These are phyloP conservation scores for Hydrochoerus hydrochaeris DNA, from an alignment of 2,113 vertebrate genomes.

Conservation along the genomic window DNA sequence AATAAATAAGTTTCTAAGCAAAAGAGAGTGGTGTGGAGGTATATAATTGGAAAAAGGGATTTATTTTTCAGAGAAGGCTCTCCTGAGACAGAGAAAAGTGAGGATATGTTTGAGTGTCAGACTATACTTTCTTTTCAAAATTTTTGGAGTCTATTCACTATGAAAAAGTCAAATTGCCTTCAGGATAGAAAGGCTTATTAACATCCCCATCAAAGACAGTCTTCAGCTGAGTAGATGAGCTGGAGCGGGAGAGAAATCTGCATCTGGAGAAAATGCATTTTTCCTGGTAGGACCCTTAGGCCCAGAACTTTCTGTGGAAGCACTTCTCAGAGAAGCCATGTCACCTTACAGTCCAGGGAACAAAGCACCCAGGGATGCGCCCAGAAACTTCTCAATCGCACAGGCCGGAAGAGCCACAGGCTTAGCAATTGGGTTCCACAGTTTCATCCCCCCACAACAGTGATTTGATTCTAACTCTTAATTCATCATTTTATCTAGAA, in stretches of 20 bases:
- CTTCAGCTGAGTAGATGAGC: constrained; percentile 37
- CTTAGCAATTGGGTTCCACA: neutral
- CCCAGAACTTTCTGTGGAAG: constrained; percentile 17
- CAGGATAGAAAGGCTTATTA: constrained; percentile 62
- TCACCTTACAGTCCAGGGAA: neutral
- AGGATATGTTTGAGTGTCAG: constrained; percentile 37
- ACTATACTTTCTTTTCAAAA: constrained; percentile 53
- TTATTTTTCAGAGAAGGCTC: neutral
- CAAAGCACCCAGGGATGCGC: neutral
- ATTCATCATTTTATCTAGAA: neutral
- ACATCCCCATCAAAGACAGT: constrained; percentile 9
- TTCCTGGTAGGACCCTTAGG: constrained; percentile 56
- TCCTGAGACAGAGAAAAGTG: neutral
- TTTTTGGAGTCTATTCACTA: constrained; percentile 61
- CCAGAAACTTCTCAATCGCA: neutral
- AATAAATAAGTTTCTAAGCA: neutral
- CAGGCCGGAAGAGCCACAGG: neutral
- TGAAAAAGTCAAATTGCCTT: constrained; percentile 68
- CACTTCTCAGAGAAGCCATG: neutral
- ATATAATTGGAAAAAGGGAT: neutral
- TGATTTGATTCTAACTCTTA: neutral
- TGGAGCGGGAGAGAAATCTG: neutral
- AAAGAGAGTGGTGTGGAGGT: neutral
- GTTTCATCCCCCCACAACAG: neutral
- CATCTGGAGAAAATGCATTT: constrained; percentile 55